These are phyloP conservation scores for Corythornis madagascariensis DNA, from an alignment of 2,113 vertebrate genomes.

Conservation along the genomic window DNA sequence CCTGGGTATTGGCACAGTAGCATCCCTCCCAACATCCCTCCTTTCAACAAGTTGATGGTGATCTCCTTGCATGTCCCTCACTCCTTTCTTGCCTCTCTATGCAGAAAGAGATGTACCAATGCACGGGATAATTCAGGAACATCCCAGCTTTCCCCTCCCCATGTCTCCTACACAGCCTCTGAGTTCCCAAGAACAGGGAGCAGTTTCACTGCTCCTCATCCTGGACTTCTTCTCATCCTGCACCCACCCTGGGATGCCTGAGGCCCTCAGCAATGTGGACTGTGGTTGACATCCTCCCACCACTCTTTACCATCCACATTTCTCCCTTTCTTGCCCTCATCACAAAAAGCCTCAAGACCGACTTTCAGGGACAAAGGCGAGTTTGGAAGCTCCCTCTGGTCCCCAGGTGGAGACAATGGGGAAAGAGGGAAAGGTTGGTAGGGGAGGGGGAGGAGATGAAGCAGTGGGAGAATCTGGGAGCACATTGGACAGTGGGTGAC, in stretches of 20 bases:
- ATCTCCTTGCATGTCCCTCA: background rate
- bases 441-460: background rate
- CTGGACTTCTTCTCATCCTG: background rate
- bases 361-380: background rate
- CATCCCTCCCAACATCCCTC: background rate
- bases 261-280: background rate
- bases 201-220: background rate
- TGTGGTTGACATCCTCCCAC: background rate
- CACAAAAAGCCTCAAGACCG: background rate
- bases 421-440: background rate
- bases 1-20: background rate
- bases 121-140: background rate
- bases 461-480: background rate
- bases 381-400: background rate
- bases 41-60: background rate
- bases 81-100: background rate
- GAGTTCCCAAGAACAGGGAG: background rate
- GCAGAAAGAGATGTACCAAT: background rate
- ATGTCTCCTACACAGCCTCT: background rate
- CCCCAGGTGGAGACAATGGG: background rate
- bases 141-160: background rate
- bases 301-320: rapidly evolving
- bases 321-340: background rate
- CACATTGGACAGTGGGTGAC: background rate
- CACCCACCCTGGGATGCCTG: no score